A percentile compares a stretch with the other conserved stretches of the same genome.
phyloP scores from a whole-genome alignment of 2,888 invertebrate species.

The Eulithis prunata region DNA sequence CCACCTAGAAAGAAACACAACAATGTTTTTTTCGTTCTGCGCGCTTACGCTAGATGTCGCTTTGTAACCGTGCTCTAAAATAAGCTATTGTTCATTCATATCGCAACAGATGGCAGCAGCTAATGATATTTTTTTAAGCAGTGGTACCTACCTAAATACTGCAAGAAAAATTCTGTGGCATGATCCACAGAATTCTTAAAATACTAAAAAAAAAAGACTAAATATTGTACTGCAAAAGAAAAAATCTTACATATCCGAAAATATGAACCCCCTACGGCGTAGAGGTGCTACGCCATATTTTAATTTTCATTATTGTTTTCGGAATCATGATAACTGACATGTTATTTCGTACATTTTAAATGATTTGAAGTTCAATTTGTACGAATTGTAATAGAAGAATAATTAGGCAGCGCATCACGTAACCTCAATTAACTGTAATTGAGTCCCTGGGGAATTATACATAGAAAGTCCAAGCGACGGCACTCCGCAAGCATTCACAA shows the following conservation, averaged over 20 bases:
- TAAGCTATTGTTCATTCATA: background rate
- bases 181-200: no score
- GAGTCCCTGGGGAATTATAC: constrained; percentile 58
- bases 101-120: constrained; percentile 32
- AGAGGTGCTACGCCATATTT: constrained; percentile 9
- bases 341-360: background rate
- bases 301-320: background rate
- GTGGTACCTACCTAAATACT: no score
- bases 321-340: background rate
- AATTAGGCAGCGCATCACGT: constrained; percentile 41
- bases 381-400: constrained; percentile 4
- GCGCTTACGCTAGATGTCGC: constrained; percentile 50
- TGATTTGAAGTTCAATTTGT: background rate
- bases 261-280: constrained; percentile 10
- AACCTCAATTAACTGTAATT: constrained; percentile 58
- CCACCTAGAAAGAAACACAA: constrained; percentile 48
- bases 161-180: no score
- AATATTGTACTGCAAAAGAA: background rate
- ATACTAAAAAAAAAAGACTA: background rate
- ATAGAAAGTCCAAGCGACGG: constrained; percentile 57
- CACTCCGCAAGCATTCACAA: constrained; percentile 72
- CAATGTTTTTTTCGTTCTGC: constrained; percentile 15
- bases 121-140: background rate
- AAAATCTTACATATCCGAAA: background rate
- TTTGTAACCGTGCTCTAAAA: constrained; percentile 14